A percentile compares a stretch with the other conserved stretches of the same genome.
These are phyloP conservation scores for Menura novaehollandiae DNA, from an alignment of 2,113 vertebrate genomes.

Conservation along the genomic window DNA sequence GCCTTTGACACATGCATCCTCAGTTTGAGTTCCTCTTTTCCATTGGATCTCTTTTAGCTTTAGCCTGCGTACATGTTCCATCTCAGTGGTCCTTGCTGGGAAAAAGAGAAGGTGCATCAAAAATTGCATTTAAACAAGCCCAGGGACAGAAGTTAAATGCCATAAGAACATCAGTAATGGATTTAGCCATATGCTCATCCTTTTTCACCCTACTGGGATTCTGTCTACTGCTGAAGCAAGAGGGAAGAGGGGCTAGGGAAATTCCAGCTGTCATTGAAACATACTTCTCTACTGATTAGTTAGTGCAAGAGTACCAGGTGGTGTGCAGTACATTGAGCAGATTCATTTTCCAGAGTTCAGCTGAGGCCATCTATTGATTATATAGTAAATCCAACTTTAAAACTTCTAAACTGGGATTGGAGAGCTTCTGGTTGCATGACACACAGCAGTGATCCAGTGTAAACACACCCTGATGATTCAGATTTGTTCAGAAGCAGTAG, in stretches of 20 bases:
- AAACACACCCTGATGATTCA: neutral
- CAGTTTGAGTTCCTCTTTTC: neutral
- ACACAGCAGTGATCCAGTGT: neutral
- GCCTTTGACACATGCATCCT: neutral
- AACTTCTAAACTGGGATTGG: neutral
- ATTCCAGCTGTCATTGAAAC: neutral
- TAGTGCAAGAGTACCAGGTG: neutral
- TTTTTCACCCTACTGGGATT: neutral
- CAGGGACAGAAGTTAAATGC: neutral
- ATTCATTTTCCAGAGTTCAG: neutral
- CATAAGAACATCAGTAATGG: neutral
- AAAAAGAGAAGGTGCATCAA: neutral
- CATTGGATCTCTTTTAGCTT: neutral
- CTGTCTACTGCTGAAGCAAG: neutral
- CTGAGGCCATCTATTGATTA: neutral
- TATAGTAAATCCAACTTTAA: neutral
- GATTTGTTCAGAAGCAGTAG: neutral
- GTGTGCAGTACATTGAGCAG: neutral
- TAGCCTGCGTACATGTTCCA: neutral
- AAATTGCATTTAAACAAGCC: conserved; percentile 4
- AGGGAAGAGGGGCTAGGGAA: neutral
- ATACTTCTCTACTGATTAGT: neutral
- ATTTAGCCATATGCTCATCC: neutral
- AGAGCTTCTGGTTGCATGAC: neutral
- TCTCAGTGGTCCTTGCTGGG: neutral